Base-by-base conservation (phyloP, 1,140 invertebrate genomes). In the Pogonus chalceus region DNA sequence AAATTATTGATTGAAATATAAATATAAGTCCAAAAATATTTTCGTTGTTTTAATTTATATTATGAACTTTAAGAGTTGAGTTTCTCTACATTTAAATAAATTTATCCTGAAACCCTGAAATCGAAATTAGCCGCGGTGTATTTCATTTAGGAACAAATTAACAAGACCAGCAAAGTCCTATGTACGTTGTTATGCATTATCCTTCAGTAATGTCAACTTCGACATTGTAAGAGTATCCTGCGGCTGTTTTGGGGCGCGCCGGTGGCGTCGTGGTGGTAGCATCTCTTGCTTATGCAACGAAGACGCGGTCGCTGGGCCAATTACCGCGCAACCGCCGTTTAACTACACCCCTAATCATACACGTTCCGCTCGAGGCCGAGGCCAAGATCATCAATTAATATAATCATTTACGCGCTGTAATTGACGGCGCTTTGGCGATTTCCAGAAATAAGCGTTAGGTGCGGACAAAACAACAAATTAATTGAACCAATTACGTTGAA, bases 381-480 rank as follows among this genome's bases (percentile, higher is more conserved):
- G 37, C 37, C 37, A 43, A 43, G 9, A 43, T 43, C 26, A 18
- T 43, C 37, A 43, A 43, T 43, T 43, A 43, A 12, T 43, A 16
- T 43, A 43, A 43, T 43, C 37, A 16, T 18, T 43, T 43, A 43
- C 37, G 7, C 7, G 7, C 18, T 18, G 37, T 43, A 43, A 43
- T 43, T 43, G 37, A 18, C n/a, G n/a, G n/a, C n/a, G n/a, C n/a
- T n/a, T n/a, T n/a, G n/a, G n/a, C n/a, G n/a, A n/a, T n/a, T n/a
- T n/a, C n/a, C n/a, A n/a, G n/a, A n/a, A n/a, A n/a, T n/a, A n/a
- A n/a, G n/a, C n/a, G n/a, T n/a, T n/a, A n/a, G n/a, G n/a, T n/a
- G n/a, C n/a, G n/a, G n/a, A n/a, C n/a, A n/a, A n/a, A n/a, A n/a
- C n/a, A n/a, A n/a, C n/a, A n/a, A n/a, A n/a, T n/a, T n/a, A n/a